A percentile compares a stretch with the other conserved stretches of the same genome.
phyloP scores from a whole-genome alignment of 2,113 vertebrate species.

The Oreochromis aureus region DNA sequence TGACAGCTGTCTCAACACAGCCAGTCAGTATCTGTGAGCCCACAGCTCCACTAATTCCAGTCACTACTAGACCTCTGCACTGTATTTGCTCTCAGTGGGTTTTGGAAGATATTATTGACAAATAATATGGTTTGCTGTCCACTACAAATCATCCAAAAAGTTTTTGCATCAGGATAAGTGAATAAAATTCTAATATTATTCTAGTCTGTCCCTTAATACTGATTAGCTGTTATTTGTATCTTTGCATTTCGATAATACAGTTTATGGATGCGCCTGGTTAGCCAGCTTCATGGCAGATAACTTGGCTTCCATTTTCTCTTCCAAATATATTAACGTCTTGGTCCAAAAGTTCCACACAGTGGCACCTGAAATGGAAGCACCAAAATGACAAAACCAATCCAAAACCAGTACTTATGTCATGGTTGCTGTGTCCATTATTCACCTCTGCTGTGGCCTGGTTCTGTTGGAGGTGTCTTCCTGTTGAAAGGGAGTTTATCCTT shows the following conservation, averaged over 20 bases:
- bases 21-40: fast-evolving
- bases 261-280: background rate
- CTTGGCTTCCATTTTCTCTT: background rate
- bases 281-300: background rate
- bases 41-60: background rate
- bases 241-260: background rate
- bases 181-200: background rate
- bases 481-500: background rate
- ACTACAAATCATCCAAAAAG: background rate
- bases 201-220: fast-evolving
- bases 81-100: fast-evolving
- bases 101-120: background rate
- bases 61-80: background rate
- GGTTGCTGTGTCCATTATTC: background rate
- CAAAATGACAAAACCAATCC: background rate
- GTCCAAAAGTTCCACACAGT: background rate
- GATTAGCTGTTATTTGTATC: background rate
- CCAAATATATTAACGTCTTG: background rate
- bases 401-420: background rate
- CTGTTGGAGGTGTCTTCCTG: fast-evolving
- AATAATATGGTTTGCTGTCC: fast-evolving
- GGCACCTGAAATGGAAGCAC: fast-evolving
- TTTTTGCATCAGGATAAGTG: background rate
- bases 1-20: background rate
- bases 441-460: background rate